Conservation (phyloP, 2,797 vertebrate species). For the Pteronotus mesoamericanus region DNA sequence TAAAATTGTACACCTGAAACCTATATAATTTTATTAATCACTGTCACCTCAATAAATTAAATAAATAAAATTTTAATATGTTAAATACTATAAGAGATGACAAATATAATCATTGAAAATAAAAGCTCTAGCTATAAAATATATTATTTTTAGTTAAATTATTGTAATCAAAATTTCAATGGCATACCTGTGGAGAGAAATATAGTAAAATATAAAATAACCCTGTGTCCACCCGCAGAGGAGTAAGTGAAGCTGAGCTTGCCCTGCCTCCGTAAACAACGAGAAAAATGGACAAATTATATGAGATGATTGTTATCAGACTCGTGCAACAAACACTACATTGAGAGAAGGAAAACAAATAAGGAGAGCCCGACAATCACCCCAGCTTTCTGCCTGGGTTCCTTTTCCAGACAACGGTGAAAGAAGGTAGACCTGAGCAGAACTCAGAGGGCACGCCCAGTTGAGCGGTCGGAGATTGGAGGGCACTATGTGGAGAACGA, state of each 20-base stretch:
- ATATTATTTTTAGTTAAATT: not conserved
- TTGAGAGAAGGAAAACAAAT: not conserved
- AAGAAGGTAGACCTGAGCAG: not conserved
- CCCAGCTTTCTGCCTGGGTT: not conserved
- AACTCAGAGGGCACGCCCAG: not conserved
- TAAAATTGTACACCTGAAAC: no score
- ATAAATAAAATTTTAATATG: no score
- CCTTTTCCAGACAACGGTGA: not conserved
- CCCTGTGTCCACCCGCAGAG: not conserved
- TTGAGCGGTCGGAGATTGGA: not conserved
- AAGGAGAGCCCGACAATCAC: not conserved
- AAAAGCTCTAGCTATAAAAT: not conserved
- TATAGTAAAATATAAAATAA: not conserved
- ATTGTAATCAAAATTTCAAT: not conserved
- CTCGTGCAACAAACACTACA: not conserved
- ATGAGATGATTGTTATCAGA: not conserved
- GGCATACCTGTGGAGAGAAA: not conserved
- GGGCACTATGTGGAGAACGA: not conserved
- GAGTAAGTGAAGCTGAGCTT: not conserved
- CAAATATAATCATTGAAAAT: not conserved
- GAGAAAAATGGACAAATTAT: not conserved
- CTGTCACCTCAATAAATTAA: no score
- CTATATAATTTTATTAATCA: no score
- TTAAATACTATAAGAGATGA: not conserved
- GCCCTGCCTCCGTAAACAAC: not conserved